phyloP scores from a whole-genome alignment of 2,113 vertebrate species.

The Lethenteron camtschaticum region DNA sequence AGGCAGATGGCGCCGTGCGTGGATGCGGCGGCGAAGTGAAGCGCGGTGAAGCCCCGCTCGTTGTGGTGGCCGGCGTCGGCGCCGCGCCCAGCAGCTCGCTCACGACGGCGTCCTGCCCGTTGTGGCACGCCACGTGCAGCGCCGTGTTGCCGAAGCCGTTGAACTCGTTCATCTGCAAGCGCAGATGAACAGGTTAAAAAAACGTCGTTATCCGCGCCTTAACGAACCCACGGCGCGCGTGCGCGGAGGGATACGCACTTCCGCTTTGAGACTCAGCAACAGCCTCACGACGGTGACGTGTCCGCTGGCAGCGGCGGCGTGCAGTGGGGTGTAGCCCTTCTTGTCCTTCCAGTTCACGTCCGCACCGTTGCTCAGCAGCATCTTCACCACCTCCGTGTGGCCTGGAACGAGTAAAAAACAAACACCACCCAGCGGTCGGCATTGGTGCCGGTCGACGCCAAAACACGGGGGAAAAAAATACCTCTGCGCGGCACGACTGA shows the following conservation, averaged over 20 bases:
- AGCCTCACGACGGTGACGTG: constrained; percentile 58
- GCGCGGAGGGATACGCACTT: constrained; percentile 27
- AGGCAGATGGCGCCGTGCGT: constrained; percentile 70
- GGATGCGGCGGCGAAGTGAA: constrained; percentile 72
- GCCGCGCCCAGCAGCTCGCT: constrained; percentile 66
- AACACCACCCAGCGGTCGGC: not conserved
- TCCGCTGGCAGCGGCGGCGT: constrained; percentile 57
- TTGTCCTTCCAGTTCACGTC: constrained; percentile 62
- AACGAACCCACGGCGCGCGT: too few relatives aligned
- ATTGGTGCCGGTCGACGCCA: not conserved
- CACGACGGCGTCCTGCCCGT: constrained; percentile 63
- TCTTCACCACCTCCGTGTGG: constrained; percentile 68
- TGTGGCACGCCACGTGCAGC: constrained; percentile 83
- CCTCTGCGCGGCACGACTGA: too few relatives aligned
- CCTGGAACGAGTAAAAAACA: constrained; percentile 22
- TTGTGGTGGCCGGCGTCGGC: constrained; percentile 76
- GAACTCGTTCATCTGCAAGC: constrained; percentile 47
- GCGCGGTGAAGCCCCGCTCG: constrained; percentile 48
- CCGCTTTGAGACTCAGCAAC: constrained; percentile 47
- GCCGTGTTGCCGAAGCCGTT: constrained; percentile 69
- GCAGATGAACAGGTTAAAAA: too few relatives aligned
- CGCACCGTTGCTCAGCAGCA: constrained; percentile 47
- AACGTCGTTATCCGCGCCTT: too few relatives aligned
- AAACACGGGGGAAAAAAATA: too few relatives aligned
- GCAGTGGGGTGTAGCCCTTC: constrained; percentile 64